phyloP scores from a whole-genome alignment of 2,797 vertebrate genomes.

The Sparidentex hasta region DNA sequence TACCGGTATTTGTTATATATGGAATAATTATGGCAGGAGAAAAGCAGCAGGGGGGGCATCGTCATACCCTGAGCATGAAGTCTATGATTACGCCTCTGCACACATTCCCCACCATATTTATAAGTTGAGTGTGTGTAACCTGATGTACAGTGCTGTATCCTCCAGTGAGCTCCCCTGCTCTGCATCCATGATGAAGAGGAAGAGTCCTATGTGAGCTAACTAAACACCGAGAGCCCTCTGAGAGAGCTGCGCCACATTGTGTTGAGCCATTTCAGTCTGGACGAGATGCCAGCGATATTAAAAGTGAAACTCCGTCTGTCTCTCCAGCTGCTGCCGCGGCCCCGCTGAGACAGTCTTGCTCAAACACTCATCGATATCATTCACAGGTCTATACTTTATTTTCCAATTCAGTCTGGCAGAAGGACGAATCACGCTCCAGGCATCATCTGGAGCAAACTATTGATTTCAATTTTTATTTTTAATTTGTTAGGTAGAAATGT shows the following conservation, averaged over 20 bases:
- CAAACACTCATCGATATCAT: constrained; percentile 22
- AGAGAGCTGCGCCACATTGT: background rate
- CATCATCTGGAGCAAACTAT: constrained; percentile 32
- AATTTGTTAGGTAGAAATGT: background rate
- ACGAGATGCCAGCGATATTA: constrained; percentile 23
- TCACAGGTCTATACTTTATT: constrained; percentile 32
- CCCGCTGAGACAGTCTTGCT: constrained; percentile 5
- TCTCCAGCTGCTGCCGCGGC: background rate
- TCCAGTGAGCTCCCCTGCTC: constrained; percentile 14
- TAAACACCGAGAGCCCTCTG: constrained; percentile 7
- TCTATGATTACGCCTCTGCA: constrained; percentile 74
- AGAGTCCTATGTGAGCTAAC: constrained; percentile 11
- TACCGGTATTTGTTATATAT: constrained; percentile 55
- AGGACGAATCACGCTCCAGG: background rate
- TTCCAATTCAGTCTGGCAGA: constrained; percentile 24
- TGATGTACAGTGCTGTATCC: background rate
- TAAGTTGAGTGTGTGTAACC: constrained; percentile 26
- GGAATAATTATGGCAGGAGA: constrained; percentile 54
- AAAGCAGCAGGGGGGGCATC: constrained; percentile 24
- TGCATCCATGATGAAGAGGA: constrained; percentile 15
- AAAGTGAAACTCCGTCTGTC: constrained; percentile 16
- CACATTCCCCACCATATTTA: constrained; percentile 63
- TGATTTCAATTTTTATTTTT: background rate
- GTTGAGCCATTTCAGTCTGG: constrained; percentile 11
- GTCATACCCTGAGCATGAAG: constrained; percentile 34